Evolutionary conservation across 1,140 invertebrate genomes (phyloP).

Genomic region (Parapsyche elsis): DNA sequence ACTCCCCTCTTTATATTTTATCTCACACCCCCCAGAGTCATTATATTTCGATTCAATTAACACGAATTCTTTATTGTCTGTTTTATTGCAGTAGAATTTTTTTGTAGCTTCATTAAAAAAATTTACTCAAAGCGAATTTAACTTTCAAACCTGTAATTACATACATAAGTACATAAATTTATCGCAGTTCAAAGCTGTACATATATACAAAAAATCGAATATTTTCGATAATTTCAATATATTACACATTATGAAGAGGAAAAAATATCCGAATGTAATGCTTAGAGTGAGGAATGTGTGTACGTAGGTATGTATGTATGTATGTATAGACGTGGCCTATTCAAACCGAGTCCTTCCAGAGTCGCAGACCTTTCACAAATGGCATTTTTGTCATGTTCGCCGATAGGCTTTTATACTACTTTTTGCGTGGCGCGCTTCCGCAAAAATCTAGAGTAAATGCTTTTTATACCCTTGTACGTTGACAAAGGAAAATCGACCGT

Average conservation of each 20-base stretch:
- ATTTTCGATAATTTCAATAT: too few species aligned
- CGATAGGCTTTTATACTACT: constrained; percentile 31
- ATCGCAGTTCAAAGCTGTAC: too few species aligned
- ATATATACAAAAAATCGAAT: too few species aligned
- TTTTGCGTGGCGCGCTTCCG: constrained; percentile 31
- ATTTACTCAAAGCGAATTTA: too few species aligned
- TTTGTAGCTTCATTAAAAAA: too few species aligned
- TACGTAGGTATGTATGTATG: background rate
- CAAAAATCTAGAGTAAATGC: constrained; percentile 28
- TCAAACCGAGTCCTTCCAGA: constrained; percentile 5
- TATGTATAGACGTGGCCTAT: background rate
- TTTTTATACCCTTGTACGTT: constrained; percentile 30
- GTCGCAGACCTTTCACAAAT: constrained; percentile 34
- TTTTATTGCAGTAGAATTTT: too few species aligned
- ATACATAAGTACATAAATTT: too few species aligned
- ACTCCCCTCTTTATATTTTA: constrained; percentile 8
- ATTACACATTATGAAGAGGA: too few species aligned
- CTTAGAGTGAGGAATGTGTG: background rate
- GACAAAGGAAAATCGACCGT: constrained; percentile 38
- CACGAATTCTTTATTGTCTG: background rate
- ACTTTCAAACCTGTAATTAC: too few species aligned
- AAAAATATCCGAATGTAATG: too few species aligned
- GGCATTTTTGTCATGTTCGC: constrained; percentile 31
- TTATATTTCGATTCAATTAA: constrained; percentile 7
- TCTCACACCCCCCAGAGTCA: background rate